These are phyloP conservation scores for Chunga burmeisteri DNA, from an alignment of 2,113 vertebrate genomes.

Conservation along the genomic window DNA sequence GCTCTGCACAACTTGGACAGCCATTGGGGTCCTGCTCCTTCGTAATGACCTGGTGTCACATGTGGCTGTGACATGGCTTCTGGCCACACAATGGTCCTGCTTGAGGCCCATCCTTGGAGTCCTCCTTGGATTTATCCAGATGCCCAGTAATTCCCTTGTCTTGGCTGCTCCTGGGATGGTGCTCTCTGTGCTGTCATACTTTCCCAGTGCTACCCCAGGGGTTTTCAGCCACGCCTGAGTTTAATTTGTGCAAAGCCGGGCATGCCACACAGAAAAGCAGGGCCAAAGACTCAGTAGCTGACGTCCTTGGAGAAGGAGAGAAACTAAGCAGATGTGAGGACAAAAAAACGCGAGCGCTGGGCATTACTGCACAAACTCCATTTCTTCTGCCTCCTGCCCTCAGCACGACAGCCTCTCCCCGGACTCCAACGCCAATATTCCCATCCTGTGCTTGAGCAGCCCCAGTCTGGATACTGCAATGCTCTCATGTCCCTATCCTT, in stretches of 20 bases:
- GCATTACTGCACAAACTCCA: background rate
- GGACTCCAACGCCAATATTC: background rate
- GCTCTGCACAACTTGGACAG: background rate
- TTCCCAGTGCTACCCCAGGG: background rate
- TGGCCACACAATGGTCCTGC: background rate
- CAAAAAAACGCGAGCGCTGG: fast-evolving
- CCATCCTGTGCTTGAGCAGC: background rate
- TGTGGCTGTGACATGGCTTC: background rate
- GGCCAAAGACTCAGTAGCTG: background rate
- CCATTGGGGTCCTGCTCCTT: background rate
- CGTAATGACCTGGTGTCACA: background rate
- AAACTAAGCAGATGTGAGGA: background rate
- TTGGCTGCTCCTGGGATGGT: background rate
- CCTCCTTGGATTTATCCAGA: background rate
- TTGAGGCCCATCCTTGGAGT: background rate
- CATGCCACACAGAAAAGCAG: background rate
- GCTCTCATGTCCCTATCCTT: background rate
- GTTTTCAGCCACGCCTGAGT: background rate
- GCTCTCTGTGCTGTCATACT: background rate
- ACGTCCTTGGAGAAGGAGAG: background rate
- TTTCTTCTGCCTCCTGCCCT: background rate
- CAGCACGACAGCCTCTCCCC: background rate
- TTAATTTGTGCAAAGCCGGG: background rate
- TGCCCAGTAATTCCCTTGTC: background rate
- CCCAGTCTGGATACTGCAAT: background rate